Evolutionary conservation across 2,888 invertebrate genomes (phyloP).

Genomic region (Latrodectus elegans): DNA sequence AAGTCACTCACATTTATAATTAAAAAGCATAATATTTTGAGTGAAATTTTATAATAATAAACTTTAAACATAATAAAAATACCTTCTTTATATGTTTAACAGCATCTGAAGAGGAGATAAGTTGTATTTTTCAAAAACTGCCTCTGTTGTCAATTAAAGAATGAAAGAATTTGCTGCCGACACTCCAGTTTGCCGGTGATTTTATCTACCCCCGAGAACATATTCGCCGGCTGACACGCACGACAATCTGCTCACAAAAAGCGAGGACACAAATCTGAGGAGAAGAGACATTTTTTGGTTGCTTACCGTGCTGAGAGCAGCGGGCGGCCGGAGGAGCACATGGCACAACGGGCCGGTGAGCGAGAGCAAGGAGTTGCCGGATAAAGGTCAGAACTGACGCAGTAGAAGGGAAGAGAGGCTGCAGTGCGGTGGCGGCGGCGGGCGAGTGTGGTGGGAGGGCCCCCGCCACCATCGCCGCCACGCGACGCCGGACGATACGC

Average conservation of each 20-base stretch:
- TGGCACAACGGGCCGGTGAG: constrained; percentile 30
- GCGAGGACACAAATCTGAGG: background rate
- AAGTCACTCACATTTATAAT: no score
- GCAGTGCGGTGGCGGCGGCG: constrained; percentile 57
- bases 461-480: constrained; percentile 30
- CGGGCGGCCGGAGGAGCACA: constrained; percentile 42
- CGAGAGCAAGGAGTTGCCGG: constrained; percentile 28
- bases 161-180: background rate
- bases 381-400: constrained; percentile 69
- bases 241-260: background rate
- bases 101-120: no score
- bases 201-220: background rate
- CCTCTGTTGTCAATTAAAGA: background rate
- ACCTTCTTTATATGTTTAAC: no score
- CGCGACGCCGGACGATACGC: constrained; percentile 34
- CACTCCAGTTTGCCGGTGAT: background rate
- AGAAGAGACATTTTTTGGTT: background rate
- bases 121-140: no score
- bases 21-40: no score
- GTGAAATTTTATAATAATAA: no score
- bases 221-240: background rate
- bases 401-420: constrained; percentile 54
- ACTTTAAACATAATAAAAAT: no score
- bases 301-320: background rate
- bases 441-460: constrained; percentile 4